Evolutionary conservation across 2,113 vertebrate species (phyloP).

Genomic region (Podocnemis expansa): DNA sequence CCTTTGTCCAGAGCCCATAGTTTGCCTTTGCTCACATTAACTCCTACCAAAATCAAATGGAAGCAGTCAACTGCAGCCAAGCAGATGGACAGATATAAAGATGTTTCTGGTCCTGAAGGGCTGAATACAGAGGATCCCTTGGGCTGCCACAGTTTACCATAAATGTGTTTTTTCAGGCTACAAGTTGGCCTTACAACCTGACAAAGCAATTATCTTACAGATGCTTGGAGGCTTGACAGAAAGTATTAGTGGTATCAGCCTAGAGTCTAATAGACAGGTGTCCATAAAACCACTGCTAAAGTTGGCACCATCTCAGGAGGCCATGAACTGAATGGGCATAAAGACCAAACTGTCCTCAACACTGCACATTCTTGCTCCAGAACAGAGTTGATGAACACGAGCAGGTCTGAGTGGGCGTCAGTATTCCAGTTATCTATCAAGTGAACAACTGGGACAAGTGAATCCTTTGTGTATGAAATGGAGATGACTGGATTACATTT

Average conservation of each 20-base stretch:
- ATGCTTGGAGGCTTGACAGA: not conserved
- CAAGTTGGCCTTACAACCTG: not conserved
- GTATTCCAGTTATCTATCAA: not conserved
- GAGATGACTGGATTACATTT: not conserved
- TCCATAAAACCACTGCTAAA: not conserved
- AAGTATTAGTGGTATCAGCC: not conserved
- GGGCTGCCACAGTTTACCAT: not conserved
- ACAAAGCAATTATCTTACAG: not conserved
- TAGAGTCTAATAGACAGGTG: not conserved
- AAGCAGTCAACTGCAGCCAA: not conserved
- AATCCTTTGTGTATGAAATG: not conserved
- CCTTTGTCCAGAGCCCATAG: not conserved
- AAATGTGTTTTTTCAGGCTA: not conserved
- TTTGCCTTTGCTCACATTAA: not conserved
- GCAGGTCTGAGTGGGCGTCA: not conserved
- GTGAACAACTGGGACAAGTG: not conserved
- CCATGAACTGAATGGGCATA: not conserved
- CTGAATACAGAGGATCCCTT: not conserved
- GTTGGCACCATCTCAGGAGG: not conserved
- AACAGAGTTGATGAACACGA: not conserved
- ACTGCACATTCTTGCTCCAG: not conserved
- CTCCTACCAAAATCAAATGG: not conserved
- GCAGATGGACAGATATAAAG: not conserved
- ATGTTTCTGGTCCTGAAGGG: not conserved
- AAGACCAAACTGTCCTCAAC: not conserved